Conservation (phyloP, 1,140 invertebrate genomes). For the Drosophila baimaii region DNA sequence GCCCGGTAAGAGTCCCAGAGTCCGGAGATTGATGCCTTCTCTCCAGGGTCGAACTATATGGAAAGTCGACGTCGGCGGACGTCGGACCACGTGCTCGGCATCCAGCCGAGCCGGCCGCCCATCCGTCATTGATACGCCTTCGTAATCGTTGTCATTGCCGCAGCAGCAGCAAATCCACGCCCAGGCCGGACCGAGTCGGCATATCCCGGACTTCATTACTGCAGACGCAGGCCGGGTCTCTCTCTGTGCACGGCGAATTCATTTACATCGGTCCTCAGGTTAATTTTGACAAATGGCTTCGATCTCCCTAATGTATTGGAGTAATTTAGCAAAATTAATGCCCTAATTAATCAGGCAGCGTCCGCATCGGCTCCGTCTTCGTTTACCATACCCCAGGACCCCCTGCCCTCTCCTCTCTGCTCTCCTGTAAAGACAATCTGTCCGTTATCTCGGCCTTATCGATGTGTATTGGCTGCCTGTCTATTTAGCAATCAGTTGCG, state of each 20-base stretch:
- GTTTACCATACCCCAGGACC: neutral
- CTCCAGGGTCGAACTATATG: constrained; percentile 4
- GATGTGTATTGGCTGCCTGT: constrained; percentile 62
- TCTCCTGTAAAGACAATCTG: constrained; percentile 50
- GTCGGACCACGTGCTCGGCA: constrained; percentile 45
- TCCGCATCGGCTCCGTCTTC: constrained; percentile 26
- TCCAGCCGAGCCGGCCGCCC: constrained; percentile 22
- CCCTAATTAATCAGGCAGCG: constrained; percentile 75
- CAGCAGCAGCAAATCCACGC: constrained; percentile 26
- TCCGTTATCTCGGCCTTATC: constrained; percentile 52
- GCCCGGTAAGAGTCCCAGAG: neutral
- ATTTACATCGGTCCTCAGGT: constrained; percentile 77
- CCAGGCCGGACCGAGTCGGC: constrained; percentile 19
- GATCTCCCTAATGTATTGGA: constrained; percentile 82
- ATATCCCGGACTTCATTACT: constrained; percentile 43
- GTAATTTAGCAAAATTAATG: constrained; percentile 84
- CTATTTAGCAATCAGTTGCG: constrained; percentile 67
- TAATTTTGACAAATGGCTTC: constrained; percentile 84
- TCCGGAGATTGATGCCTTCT: constrained; percentile 37
- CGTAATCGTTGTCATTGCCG: constrained; percentile 52
- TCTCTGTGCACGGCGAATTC: constrained; percentile 50
- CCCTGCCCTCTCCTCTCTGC: neutral
- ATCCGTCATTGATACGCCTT: constrained; percentile 61
- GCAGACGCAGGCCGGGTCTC: neutral
- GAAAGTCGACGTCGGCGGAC: neutral